These are phyloP conservation scores for Psittacara wagleri DNA, from an alignment of 2,113 vertebrate genomes.

Conservation along the genomic window DNA sequence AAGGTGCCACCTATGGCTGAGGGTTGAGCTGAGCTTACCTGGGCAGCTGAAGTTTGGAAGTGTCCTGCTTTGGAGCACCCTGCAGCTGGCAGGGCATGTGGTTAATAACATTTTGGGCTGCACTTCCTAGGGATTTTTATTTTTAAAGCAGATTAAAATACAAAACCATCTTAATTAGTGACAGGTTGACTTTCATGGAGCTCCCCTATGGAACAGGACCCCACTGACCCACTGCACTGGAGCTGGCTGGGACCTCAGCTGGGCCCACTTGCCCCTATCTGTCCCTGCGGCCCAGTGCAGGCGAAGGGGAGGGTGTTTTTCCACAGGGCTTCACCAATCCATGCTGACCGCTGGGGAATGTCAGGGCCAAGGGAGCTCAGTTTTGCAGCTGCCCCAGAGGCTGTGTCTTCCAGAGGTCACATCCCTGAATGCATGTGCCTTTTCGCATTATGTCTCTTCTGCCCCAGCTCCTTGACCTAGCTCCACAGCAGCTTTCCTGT, in stretches of 20 bases:
- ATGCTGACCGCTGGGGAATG: neutral
- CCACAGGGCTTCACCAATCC: neutral
- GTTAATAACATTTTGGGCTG: accelerated
- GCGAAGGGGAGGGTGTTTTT: neutral
- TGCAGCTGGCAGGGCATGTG: neutral
- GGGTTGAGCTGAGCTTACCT: neutral
- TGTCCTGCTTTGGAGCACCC: neutral
- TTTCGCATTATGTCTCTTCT: neutral
- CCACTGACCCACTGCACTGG: neutral
- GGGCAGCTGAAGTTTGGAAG: neutral
- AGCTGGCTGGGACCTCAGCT: neutral
- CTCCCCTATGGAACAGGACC: neutral
- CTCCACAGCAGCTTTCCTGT: neutral
- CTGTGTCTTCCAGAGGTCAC: neutral
- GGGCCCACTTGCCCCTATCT: neutral
- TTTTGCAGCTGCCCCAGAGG: neutral
- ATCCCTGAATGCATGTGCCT: neutral
- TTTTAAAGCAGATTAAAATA: neutral
- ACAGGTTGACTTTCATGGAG: neutral
- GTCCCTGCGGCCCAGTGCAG: neutral
- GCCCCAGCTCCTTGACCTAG: neutral
- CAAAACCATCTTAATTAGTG: neutral
- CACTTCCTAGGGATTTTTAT: neutral
- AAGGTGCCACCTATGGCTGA: accelerated
- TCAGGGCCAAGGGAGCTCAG: neutral